A percentile compares a stretch with the other conserved stretches of the same genome.
These are phyloP conservation scores for Cosmopolites sordidus DNA, from an alignment of 2,888 invertebrate genomes.

Conservation along the genomic window DNA sequence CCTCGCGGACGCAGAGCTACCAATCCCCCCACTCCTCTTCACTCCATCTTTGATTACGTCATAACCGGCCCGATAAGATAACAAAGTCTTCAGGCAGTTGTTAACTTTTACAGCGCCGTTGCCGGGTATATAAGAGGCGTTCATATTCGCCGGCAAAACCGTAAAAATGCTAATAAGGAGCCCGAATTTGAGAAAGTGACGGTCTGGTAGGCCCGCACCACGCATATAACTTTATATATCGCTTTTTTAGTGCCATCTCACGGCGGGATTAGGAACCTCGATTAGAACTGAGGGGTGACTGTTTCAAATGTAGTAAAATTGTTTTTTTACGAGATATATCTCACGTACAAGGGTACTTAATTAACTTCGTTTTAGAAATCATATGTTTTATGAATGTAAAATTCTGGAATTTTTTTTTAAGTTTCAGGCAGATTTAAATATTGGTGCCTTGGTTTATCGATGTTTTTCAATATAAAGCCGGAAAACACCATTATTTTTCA, in stretches of 20 bases:
- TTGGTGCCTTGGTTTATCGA: too few relatives aligned
- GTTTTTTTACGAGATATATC: too few relatives aligned
- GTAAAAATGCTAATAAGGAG: slow-evolving; percentile 26
- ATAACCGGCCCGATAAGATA: slow-evolving; percentile 48
- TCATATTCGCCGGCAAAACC: slow-evolving; percentile 20
- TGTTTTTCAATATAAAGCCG: too few relatives aligned
- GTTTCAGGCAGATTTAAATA: too few relatives aligned
- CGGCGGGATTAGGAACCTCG: too few relatives aligned
- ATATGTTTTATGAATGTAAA: too few relatives aligned
- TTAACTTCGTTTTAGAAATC: too few relatives aligned
- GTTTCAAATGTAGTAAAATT: too few relatives aligned
- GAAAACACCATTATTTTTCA: too few relatives aligned
- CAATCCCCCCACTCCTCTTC: neutral
- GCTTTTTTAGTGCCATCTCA: slow-evolving; percentile 18
- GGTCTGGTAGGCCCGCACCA: slow-evolving; percentile 14
- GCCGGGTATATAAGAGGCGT: slow-evolving; percentile 27
- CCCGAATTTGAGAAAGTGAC: slow-evolving; percentile 15
- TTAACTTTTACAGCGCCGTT: slow-evolving; percentile 46
- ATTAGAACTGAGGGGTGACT: too few relatives aligned
- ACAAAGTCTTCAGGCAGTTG: slow-evolving; percentile 46
- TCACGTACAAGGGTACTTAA: too few relatives aligned
- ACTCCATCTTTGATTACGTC: slow-evolving; percentile 45
- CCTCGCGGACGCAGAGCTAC: neutral
- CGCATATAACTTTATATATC: slow-evolving; percentile 21
- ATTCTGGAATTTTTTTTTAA: too few relatives aligned